phyloP scores from a whole-genome alignment of 2,888 invertebrate species.

The Zonitis immaculata region DNA sequence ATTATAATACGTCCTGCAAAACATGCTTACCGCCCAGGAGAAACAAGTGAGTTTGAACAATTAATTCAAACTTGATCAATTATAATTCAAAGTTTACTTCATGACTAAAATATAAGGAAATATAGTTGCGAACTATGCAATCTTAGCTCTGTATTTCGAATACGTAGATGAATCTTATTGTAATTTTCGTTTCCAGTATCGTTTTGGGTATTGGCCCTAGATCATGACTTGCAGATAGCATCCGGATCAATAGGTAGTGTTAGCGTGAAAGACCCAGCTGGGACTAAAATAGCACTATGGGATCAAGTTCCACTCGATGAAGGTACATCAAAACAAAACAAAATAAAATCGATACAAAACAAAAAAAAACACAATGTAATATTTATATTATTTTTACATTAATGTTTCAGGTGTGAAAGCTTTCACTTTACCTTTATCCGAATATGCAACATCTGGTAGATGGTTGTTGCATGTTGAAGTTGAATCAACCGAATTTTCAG shows the following conservation, averaged over 20 bases:
- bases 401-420: conserved; percentile 45
- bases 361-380: not conserved
- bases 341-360: not conserved
- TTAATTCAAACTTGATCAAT: too few relatives aligned
- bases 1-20: conserved; percentile 61
- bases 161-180: too few relatives aligned
- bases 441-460: conserved; percentile 54
- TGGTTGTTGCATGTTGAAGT: conserved; percentile 56
- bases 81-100: too few relatives aligned
- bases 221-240: conserved; percentile 59
- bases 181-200: too few relatives aligned
- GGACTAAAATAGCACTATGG: conserved; percentile 63
- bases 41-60: conserved; percentile 58
- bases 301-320: conserved; percentile 61
- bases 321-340: conserved; percentile 45
- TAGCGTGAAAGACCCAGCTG: conserved; percentile 59
- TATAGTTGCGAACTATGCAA: too few relatives aligned
- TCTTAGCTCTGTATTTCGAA: too few relatives aligned
- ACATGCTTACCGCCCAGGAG: conserved; percentile 60
- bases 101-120: too few relatives aligned
- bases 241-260: conserved; percentile 56
- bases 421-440: conserved; percentile 54
- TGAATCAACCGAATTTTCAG: conserved; percentile 55
- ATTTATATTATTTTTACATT: too few relatives aligned
- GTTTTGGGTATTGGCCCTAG: conserved; percentile 62